Base-by-base conservation (phyloP, 2,888 invertebrate genomes). In the Hypomecis punctinalis region DNA sequence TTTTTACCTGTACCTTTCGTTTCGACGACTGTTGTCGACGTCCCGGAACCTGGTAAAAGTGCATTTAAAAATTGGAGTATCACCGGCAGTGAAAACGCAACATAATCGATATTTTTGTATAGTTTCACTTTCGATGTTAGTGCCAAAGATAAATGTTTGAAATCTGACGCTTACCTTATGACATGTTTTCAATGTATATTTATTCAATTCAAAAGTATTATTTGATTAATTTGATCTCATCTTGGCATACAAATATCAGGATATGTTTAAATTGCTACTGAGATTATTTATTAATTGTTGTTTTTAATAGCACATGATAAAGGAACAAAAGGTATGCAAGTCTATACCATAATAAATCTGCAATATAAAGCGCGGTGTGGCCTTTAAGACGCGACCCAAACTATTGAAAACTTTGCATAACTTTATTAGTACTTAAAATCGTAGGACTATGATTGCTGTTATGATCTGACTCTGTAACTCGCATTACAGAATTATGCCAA, bases 51-150 rank as follows among this genome's bases (percentile, higher is more conserved):
- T 79, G 80, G 80, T 78, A 81, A 82, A 84, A 82, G 80, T 86
- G 87, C 86, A 88, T 88, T 86, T 86, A 84, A 84, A 83, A 78
- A 76, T 75, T 75, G 79, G 77, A 76, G 78, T 77, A 78, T 84
- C 82, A 83, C 85, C 77, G 77, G 86, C 85, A 88, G 88, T 80
- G 76, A 84, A 83, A 84, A 85, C 79, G 85, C 81, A 76, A 81
- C 82, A 80, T 78, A 62, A 54, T 72, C 40, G 42, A 57, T 23
- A 45, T 61, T 68, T 70, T 77, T 69, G 56, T 71, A 74, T 74
- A 69, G 79, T 78, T 79, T 75, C 77, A 74, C 56, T 47, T 46
- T 56, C 47, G 39, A 77, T 77, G 71, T 82, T 81, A 79, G 84
- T 85, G 85, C 86, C 85, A 84, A 85, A 85, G 70, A 78, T 77